Evolutionary conservation across 2,888 invertebrate genomes (phyloP).

Genomic region (Stenchaetothrips biformis): DNA sequence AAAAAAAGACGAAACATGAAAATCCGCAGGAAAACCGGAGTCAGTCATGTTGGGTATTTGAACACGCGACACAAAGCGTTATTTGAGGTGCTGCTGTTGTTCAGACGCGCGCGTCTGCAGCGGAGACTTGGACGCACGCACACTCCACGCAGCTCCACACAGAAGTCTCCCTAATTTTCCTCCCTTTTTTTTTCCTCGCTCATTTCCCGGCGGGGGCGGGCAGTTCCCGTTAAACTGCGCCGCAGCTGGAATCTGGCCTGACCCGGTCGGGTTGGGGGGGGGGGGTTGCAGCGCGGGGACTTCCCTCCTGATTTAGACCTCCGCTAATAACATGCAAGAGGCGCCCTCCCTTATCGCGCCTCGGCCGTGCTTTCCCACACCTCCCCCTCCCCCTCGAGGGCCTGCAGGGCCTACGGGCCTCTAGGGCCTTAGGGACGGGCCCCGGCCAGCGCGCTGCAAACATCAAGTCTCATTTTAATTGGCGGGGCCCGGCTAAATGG

Average conservation of each 20-base stretch:
- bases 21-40: too few relatives aligned
- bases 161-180: neutral
- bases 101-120: too few relatives aligned
- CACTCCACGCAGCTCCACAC: neutral
- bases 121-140: neutral
- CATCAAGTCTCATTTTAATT: neutral
- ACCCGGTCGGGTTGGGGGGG: too few relatives aligned
- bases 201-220: too few relatives aligned
- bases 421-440: neutral
- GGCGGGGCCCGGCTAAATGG: too few relatives aligned
- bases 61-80: neutral
- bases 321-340: constrained; percentile 10
- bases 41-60: too few relatives aligned
- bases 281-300: too few relatives aligned
- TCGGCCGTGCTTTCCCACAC: neutral
- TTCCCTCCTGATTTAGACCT: neutral
- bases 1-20: too few relatives aligned
- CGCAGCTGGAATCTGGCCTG: too few relatives aligned
- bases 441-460: neutral
- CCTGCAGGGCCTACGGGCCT: neutral
- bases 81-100: neutral
- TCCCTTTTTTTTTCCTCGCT: neutral
- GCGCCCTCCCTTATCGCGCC: neutral
- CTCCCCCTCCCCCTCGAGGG: neutral
- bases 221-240: too few relatives aligned